Percentiles rank a stretch among this genome's conserved stretches.
Evolutionary conservation across 2,113 vertebrate genomes (phyloP).

Genomic region (Prionailurus viverrinus): DNA sequence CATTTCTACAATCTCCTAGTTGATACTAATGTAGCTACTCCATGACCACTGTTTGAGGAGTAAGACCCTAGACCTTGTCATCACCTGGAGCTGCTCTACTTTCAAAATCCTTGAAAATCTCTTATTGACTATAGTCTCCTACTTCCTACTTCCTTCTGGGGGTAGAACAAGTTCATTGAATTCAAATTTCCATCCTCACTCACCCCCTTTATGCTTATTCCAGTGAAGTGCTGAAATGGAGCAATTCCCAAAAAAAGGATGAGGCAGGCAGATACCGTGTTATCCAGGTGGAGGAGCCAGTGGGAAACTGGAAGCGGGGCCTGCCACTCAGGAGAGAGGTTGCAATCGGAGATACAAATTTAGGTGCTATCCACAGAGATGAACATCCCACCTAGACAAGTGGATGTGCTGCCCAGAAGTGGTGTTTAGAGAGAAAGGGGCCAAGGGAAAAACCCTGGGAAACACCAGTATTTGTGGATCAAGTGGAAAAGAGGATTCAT

Average conservation of each 20-base stretch:
- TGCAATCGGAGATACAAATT: neutral
- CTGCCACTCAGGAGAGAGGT: neutral
- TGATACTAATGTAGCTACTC: neutral
- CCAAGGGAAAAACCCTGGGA: neutral
- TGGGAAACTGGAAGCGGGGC: neutral
- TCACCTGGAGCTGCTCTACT: neutral
- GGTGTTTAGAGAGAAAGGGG: neutral
- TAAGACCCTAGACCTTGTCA: neutral
- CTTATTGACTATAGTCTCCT: neutral
- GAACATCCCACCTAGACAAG: neutral
- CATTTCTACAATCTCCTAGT: neutral
- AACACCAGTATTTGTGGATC: conserved; percentile 40
- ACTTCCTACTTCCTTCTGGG: neutral
- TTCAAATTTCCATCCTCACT: neutral
- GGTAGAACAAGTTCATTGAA: neutral
- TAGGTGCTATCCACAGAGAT: neutral
- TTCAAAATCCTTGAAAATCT: neutral
- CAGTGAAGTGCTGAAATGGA: neutral
- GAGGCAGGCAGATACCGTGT: neutral
- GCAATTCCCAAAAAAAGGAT: neutral
- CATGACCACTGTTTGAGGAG: neutral
- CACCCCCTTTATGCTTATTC: neutral
- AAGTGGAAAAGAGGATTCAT: neutral
- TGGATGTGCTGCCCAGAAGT: neutral
- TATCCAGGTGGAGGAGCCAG: neutral